phyloP scores from a whole-genome alignment of 2,113 vertebrate species.

The Paratilapia polleni region DNA sequence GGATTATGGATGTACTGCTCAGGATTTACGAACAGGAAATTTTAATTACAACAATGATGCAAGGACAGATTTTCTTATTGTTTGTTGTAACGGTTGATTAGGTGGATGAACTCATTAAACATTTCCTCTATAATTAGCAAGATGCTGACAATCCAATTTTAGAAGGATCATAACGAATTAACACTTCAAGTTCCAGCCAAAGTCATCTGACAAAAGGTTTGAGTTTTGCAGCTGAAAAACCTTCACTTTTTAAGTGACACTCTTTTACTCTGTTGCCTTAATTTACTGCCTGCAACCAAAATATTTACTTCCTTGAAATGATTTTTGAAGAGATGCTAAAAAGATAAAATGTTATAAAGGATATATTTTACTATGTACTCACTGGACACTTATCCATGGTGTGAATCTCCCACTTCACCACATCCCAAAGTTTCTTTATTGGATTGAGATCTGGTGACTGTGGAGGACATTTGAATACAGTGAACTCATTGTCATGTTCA shows the following conservation, averaged over 20 bases:
- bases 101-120: constrained; percentile 50
- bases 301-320: background rate
- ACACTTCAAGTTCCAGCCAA: background rate
- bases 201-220: background rate
- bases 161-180: constrained; percentile 24
- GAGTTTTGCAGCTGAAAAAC: background rate
- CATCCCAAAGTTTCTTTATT: background rate
- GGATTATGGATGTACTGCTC: constrained; percentile 19
- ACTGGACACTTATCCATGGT: background rate
- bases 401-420: background rate
- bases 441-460: background rate
- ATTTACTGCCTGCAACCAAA: background rate
- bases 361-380: background rate
- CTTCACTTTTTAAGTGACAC: background rate
- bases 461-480: background rate
- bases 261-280: background rate
- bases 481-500: too few relatives aligned
- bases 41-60: constrained; percentile 49
- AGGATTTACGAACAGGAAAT: constrained; percentile 45
- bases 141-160: constrained; percentile 48
- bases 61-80: constrained; percentile 46
- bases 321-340: background rate
- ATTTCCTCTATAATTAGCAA: constrained; percentile 51
- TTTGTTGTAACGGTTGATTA: constrained; percentile 52
- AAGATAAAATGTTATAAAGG: background rate